Base-by-base conservation (phyloP, 2,113 vertebrate species). In the Vimba vimba region DNA sequence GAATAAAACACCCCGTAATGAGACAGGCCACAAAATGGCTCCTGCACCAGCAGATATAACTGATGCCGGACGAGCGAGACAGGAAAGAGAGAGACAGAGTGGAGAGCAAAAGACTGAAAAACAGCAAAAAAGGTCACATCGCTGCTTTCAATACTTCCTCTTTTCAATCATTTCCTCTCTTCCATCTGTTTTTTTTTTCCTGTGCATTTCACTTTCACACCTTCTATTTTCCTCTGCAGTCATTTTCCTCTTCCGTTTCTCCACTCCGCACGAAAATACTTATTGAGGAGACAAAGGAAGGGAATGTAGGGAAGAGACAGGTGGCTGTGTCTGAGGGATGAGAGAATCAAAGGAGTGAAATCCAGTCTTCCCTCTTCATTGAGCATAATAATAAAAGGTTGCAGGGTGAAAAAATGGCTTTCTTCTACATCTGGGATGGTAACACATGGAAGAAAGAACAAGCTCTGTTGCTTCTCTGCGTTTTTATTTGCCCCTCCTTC, bases 271-370 rank as follows among this genome's bases (percentile, higher is more conserved):
- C 92, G 86, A 80, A 89, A 87, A 93, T 89, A 89, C 90, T 92
- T 94, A 93, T 93, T 93, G 87, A 90, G 90, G 91, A 95, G 93
- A 95, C 94, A 95, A 94, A 94, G 90, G 92, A 93, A 91, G 86
- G 87, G 88, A 91, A 88, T 92, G 91, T 91, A 88, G 88, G 90
- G 90, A 91, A 91, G 91, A 93, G 93, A 93, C 94, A 94, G 91
- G 92, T 94, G 90, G 92, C 90, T 86, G 87, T 86, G 71, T 92
- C 92, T 94, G 93, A 94, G 91, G 94, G 92, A 95, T 93, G 92
- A 93, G 87, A 93, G 94, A 94, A 95, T 93, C 91, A 94, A 87
- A 9, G 87, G 91, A 95, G 89, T 92, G 91, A 93, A 93, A 94
- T 91, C 86, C 86, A 90, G 91, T 86, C 88, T 86, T 85, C 83